Evolutionary conservation across 2,797 vertebrate species (phyloP), one percentile per base, ranked within the genome.

Genomic region (Limosa lapponica): DNA sequence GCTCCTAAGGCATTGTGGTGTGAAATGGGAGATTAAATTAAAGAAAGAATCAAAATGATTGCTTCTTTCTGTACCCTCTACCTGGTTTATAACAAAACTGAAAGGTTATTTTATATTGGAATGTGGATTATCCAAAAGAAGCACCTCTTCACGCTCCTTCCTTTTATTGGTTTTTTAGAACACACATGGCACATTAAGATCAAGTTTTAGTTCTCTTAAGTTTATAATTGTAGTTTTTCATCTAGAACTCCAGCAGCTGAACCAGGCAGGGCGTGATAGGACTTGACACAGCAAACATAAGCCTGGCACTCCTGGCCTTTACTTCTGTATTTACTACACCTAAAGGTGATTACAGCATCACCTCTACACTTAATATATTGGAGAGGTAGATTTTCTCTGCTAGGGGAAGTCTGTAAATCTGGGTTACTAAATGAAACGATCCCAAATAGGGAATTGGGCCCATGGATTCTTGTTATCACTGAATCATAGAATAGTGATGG

Each of bases 21-120:
- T 94, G 91, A 95, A 96, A 96, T 64, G 73, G 48, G 81, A 92
- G 71, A 95, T 95, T 90, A 84, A 90, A 92, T 96, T 95, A 93
- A 89, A 96, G 64, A 80, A 89, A 89, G 62, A 90, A 89, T 77
- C 78, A 62, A 89, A 94, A 85, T 73, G 81, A 89, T 91, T 79
- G 52, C 39, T 78, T 54, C 46, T 59, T 78, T 85, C 72, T 84
- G 43, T 83, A 25, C 19, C 22, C 11, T 62, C 28, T 49, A 49
- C 74, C 69, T 73, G 44, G 59, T 17, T 92, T 70, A 22, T 61
- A 61, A 28, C 28, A 44, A 48, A 91, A 64, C 12, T 10, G 44
- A 52, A 57, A 75, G 30, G 71, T 5, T 46, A 10, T 72, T 95
- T 84, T 66, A 3, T 43, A n/a, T 57, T 58, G 52, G 15, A 49